phyloP scores from a whole-genome alignment of 2,797 vertebrate species.

The Spinibarbus caldwelli region DNA sequence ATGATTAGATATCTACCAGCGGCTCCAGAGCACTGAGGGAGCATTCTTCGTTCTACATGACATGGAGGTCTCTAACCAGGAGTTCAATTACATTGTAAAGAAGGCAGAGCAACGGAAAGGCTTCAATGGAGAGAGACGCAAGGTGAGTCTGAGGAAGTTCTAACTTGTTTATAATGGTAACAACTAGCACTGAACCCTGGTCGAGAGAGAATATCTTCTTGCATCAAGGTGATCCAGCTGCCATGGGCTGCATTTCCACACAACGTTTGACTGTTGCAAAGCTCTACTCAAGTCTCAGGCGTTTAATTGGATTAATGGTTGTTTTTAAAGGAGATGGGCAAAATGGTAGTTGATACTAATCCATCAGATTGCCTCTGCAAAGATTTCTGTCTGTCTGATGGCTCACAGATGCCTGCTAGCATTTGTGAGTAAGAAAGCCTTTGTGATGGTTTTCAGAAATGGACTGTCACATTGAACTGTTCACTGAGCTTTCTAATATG shows the following conservation, averaged over 20 bases:
- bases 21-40: constrained; percentile 82
- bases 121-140: constrained; percentile 85
- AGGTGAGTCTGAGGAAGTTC: constrained; percentile 77
- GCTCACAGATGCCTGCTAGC: constrained; percentile 46
- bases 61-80: constrained; percentile 91
- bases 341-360: constrained; percentile 61
- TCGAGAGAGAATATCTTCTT: neutral
- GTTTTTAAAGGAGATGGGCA: constrained; percentile 58
- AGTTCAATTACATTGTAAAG: constrained; percentile 89
- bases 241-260: constrained; percentile 13
- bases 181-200: neutral
- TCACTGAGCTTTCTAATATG: constrained; percentile 30
- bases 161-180: neutral
- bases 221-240: neutral
- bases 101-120: constrained; percentile 93
- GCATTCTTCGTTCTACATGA: constrained; percentile 87
- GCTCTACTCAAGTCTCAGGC: constrained; percentile 48
- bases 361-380: constrained; percentile 60
- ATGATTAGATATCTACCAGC: constrained; percentile 83
- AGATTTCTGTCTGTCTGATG: constrained; percentile 54
- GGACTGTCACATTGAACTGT: constrained; percentile 42
- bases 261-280: constrained; percentile 18
- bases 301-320: constrained; percentile 65
- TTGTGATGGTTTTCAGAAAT: constrained; percentile 39
- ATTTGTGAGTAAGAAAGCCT: constrained; percentile 29